phyloP scores from a whole-genome alignment of 2,888 invertebrate species.

The Lordiphosa fenestrarum region DNA sequence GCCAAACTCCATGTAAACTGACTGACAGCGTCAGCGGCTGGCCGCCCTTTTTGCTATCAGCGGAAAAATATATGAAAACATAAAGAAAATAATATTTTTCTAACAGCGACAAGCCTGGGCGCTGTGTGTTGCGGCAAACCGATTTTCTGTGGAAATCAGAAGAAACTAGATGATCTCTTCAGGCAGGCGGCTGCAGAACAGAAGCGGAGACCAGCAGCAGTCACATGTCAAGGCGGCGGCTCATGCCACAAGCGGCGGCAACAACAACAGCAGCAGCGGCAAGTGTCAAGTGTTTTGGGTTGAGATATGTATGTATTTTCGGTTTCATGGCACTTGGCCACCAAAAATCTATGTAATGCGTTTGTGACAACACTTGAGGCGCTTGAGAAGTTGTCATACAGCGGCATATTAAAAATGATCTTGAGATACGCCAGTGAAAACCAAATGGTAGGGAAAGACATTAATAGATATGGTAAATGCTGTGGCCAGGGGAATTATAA shows the following conservation, averaged over 20 bases:
- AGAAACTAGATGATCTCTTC: constrained; percentile 38
- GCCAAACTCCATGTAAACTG: constrained; percentile 20
- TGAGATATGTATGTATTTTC: constrained; percentile 18
- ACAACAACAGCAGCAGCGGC: constrained; percentile 47
- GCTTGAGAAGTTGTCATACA: constrained; percentile 43
- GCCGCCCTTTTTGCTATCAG: constrained; percentile 20
- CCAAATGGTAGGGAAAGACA: constrained; percentile 13
- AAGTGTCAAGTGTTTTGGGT: constrained; percentile 62
- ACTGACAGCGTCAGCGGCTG: constrained; percentile 61
- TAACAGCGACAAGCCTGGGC: constrained; percentile 67
- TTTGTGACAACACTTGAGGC: constrained; percentile 68
- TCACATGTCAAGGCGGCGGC: constrained; percentile 30
- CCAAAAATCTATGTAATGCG: constrained; percentile 58
- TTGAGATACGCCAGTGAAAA: constrained; percentile 23
- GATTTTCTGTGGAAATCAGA: constrained; percentile 60
- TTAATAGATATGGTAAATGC: constrained; percentile 5
- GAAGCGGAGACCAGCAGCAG: too few relatives aligned
- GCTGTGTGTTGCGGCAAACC: constrained; percentile 23
- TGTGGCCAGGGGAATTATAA: neutral
- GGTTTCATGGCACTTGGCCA: constrained; percentile 56
- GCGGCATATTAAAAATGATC: constrained; percentile 35
- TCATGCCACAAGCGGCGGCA: constrained; percentile 61
- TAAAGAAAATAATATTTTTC: constrained; percentile 72
- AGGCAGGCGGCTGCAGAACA: constrained; percentile 21
- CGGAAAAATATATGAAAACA: constrained; percentile 33